phyloP scores from a whole-genome alignment of 2,113 vertebrate species.

The Phylloscopus trochilus region DNA sequence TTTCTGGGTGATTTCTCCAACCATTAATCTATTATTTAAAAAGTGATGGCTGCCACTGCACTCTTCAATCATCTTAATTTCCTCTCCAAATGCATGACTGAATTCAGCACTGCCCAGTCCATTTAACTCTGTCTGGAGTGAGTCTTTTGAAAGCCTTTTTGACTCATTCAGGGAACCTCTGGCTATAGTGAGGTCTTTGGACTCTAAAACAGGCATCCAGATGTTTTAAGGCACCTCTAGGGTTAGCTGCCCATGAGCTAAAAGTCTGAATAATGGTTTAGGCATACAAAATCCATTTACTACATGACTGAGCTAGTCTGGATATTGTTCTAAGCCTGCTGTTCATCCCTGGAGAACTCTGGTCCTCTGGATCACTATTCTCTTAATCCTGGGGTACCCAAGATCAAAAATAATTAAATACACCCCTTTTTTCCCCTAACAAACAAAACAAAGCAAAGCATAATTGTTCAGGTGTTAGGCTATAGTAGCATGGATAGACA shows the following conservation, averaged over 20 bases:
- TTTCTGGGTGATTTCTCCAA: not conserved
- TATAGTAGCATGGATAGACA: not conserved
- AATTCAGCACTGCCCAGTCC: not conserved
- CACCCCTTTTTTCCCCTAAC: not conserved
- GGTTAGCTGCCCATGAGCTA: not conserved
- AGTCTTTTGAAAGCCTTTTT: not conserved
- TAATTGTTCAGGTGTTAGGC: not conserved
- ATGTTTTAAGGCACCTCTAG: not conserved
- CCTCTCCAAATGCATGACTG: not conserved
- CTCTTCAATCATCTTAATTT: not conserved
- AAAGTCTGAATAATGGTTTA: not conserved
- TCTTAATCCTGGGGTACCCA: not conserved
- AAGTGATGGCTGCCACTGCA: not conserved
- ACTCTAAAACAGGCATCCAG: not conserved
- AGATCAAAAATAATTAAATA: not conserved
- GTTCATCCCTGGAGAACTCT: not conserved
- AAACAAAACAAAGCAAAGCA: not conserved
- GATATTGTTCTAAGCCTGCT: not conserved
- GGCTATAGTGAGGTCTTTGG: not conserved
- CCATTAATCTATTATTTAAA: not conserved
- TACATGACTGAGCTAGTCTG: not conserved
- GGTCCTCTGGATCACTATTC: not conserved
- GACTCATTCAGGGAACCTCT: not conserved
- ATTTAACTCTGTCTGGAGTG: not conserved
- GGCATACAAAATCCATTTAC: not conserved